Evolutionary conservation across 2,797 vertebrate species (phyloP).

Genomic region (Danionella dracula): DNA sequence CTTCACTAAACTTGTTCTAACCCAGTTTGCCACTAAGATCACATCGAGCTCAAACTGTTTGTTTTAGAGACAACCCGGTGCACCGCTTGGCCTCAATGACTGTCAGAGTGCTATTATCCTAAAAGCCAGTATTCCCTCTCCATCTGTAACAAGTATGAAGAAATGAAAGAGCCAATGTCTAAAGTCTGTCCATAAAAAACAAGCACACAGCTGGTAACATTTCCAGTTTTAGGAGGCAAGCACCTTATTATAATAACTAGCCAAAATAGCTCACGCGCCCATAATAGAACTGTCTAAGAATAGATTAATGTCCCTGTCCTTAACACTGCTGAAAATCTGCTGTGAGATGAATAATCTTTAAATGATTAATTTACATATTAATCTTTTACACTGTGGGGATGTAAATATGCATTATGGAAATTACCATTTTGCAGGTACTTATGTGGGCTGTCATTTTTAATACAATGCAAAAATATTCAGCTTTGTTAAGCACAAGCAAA

Average conservation of each 20-base stretch:
- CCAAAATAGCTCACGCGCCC: not conserved
- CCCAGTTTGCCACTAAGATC: not conserved
- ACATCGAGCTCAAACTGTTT: conserved; percentile 1
- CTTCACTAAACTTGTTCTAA: conserved; percentile 12
- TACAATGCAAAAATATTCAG: not conserved
- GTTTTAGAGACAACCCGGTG: conserved; percentile 1
- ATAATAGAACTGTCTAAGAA: not conserved
- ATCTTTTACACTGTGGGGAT: conserved; percentile 11
- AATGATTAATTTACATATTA: conserved; percentile 13
- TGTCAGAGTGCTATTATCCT: conserved; percentile 8
- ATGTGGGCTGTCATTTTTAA: not conserved
- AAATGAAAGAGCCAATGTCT: not conserved
- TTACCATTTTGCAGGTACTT: not conserved
- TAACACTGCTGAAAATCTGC: not conserved
- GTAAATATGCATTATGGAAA: conserved; percentile 1
- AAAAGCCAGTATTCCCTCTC: not conserved
- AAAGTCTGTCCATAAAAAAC: conserved; percentile 13
- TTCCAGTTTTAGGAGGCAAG: not conserved
- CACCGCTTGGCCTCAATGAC: not conserved
- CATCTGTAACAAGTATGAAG: conserved; percentile 15
- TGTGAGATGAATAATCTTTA: conserved; percentile 22
- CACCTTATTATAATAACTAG: conserved; percentile 14
- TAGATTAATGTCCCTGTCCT: conserved; percentile 6
- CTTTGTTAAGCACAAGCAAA: not conserved
- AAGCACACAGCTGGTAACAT: conserved; percentile 16